These are phyloP conservation scores for Terrapene triunguis DNA, from an alignment of 2,113 vertebrate species.

Conservation along the genomic window DNA sequence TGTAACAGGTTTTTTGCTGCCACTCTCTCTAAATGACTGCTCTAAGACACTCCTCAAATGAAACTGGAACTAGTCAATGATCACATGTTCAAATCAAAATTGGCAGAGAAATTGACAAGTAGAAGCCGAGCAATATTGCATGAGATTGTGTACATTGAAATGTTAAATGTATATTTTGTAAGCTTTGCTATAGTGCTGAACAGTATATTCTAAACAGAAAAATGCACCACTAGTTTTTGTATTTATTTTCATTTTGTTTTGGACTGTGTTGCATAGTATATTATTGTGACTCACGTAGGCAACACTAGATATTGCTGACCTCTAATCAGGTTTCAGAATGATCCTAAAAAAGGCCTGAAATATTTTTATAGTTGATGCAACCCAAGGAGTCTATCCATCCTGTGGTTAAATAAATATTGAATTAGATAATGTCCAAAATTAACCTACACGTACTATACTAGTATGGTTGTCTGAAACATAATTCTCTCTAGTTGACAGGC, in stretches of 20 bases:
- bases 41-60: not conserved
- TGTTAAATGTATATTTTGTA: not conserved
- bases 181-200: not conserved
- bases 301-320: conserved; percentile 59
- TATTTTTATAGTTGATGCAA: conserved; percentile 53
- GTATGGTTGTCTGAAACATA: conserved; percentile 28
- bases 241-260: conserved; percentile 18
- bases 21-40: not conserved
- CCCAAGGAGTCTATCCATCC: conserved; percentile 47
- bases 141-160: not conserved
- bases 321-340: conserved; percentile 61
- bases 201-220: not conserved
- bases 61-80: not conserved
- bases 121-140: not conserved
- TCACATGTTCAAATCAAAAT: not conserved
- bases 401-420: conserved; percentile 62
- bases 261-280: conserved; percentile 43
- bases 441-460: conserved; percentile 55
- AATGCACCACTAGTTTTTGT: not conserved
- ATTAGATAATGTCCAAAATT: conserved; percentile 73
- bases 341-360: conserved; percentile 56
- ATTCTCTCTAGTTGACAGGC: conserved; percentile 37
- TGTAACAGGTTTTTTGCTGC: not conserved
- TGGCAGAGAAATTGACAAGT: not conserved
- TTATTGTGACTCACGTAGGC: conserved; percentile 57